Percentiles rank a stretch among this genome's conserved stretches.
phyloP scores from a whole-genome alignment of 1,140 invertebrate species.

The Batillaria attramentaria region DNA sequence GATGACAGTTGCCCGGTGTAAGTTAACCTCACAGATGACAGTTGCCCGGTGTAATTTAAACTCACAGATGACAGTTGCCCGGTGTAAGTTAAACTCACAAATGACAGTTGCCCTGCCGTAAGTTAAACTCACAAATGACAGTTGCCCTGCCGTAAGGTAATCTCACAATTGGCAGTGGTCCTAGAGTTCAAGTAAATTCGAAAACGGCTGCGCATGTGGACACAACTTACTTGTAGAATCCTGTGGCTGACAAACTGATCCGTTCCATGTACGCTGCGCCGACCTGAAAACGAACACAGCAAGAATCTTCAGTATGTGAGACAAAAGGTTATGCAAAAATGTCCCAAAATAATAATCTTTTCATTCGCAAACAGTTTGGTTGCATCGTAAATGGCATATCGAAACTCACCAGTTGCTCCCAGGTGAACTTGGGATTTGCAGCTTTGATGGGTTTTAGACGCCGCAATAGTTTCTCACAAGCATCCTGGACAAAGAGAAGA shows the following conservation, averaged over 20 bases:
- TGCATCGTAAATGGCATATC: not conserved
- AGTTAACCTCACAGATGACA: too few species aligned
- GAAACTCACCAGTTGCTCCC: not conserved
- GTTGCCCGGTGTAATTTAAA: too few species aligned
- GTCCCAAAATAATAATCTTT: not conserved
- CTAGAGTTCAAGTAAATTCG: slow-evolving; percentile 51
- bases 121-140: too few species aligned
- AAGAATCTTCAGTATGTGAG: not conserved
- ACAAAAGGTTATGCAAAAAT: not conserved
- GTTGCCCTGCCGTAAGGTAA: too few species aligned
- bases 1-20: too few species aligned
- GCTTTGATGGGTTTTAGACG: not conserved
- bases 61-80: too few species aligned
- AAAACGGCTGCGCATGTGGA: not conserved
- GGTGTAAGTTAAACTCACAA: too few species aligned
- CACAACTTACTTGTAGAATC: slow-evolving; percentile 23
- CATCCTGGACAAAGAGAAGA: slow-evolving; percentile 6
- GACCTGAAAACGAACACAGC: slow-evolving; percentile 48
- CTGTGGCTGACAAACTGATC: not conserved
- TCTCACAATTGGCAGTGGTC: too few species aligned
- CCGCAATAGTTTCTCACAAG: not conserved
- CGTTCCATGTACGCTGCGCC: slow-evolving; percentile 50
- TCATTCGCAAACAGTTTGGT: not conserved
- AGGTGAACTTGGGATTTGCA: slow-evolving; percentile 3
- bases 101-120: too few species aligned